Conservation (phyloP, 2,888 invertebrate genomes). For the Ferrisia virgata region DNA sequence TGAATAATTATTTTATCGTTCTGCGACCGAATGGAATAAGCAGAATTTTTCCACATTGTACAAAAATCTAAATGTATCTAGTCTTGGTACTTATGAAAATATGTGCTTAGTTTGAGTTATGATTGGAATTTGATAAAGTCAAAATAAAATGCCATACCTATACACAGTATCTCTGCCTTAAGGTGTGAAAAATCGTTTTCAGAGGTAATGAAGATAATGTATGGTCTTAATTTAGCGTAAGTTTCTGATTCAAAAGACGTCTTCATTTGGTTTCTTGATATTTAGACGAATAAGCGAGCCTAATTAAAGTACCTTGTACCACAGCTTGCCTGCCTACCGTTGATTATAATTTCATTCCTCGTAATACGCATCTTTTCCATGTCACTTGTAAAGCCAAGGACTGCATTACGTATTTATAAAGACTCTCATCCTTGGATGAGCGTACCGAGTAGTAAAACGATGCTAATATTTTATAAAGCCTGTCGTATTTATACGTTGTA, state of each 20-base stretch:
- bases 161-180: too few species aligned
- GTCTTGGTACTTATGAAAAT: too few species aligned
- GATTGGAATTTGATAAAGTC: too few species aligned
- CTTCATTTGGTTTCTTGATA: neutral
- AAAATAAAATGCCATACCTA: too few species aligned
- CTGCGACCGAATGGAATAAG: too few species aligned
- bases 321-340: neutral
- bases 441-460: neutral
- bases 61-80: too few species aligned
- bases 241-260: neutral
- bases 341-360: neutral
- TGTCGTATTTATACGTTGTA: neutral
- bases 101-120: too few species aligned
- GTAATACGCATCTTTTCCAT: neutral
- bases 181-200: too few species aligned
- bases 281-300: neutral
- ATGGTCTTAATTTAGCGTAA: too few species aligned
- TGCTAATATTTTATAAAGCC: neutral
- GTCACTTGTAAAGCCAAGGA: neutral
- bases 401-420: neutral
- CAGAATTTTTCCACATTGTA: too few species aligned
- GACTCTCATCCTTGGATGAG: neutral
- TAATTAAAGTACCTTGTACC: neutral
- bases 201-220: too few species aligned
- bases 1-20: too few species aligned